Conservation (phyloP, 2,797 vertebrate genomes). For the Lates japonicus region DNA sequence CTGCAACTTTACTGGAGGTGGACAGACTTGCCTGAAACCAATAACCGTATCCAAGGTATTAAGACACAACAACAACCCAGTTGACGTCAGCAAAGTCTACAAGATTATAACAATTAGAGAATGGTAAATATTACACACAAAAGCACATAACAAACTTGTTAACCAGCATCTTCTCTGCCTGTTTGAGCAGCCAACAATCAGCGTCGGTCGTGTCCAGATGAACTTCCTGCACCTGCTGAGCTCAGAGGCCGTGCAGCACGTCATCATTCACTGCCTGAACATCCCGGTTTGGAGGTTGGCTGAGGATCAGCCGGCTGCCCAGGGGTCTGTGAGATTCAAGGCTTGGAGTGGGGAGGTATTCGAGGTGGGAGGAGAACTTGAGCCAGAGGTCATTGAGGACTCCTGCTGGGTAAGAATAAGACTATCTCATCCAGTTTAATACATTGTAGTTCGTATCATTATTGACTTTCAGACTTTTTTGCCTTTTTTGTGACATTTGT, state of each 20-base stretch:
- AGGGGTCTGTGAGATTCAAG: conserved; percentile 88
- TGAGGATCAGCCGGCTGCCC: conserved; percentile 70
- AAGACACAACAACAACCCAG: conserved; percentile 1
- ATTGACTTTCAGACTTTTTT: conserved; percentile 2
- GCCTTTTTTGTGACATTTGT: background rate
- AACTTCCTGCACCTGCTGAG: conserved; percentile 97
- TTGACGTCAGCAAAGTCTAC: background rate
- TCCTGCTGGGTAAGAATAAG: conserved; percentile 91
- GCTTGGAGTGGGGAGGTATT: conserved; percentile 94
- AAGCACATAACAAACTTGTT: background rate
- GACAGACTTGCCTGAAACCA: conserved; percentile 95
- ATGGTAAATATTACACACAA: background rate
- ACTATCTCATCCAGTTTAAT: conserved; percentile 4
- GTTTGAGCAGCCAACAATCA: conserved; percentile 89
- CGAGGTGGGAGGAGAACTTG: conserved; percentile 89
- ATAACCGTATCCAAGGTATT: conserved; percentile 94
- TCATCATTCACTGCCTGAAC: conserved; percentile 96
- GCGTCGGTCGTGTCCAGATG: conserved; percentile 93
- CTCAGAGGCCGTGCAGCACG: conserved; percentile 93
- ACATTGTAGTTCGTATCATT: conserved; percentile 14
- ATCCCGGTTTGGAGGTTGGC: conserved; percentile 89
- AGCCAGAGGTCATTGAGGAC: conserved; percentile 91
- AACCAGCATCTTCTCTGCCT: conserved; percentile 27
- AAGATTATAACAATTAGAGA: background rate
- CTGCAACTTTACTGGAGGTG: conserved; percentile 95